Evolutionary conservation across 2,113 vertebrate species (phyloP), one percentile per base, ranked within the genome.

Genomic region (Turdus rufiventris): DNA sequence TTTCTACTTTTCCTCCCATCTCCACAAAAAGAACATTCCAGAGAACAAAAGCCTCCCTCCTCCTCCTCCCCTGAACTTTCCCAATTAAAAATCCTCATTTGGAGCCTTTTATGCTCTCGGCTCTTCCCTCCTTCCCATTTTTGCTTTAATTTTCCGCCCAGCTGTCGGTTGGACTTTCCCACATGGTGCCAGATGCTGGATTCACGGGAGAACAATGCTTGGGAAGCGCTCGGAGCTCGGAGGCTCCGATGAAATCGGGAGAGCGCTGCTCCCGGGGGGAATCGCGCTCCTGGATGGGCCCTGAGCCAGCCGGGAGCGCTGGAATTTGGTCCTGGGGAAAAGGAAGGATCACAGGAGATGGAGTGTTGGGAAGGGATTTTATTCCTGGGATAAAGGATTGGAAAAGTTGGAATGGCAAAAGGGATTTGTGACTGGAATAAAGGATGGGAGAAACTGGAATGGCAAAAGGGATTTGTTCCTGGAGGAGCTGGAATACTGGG

Each of bases 171-270:
- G 97, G 95, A 96, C 95, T 97, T 95, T 96, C 95, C 91, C 97
- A 95, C 97, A 97, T 92, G 95, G 97, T 58, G 97, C 98, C 98
- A 98, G 98, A 97, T 98, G 98, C 96, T 92, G 96, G 92, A 97
- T 97, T 98, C 97, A 97, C 94, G 96, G 65, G 86, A 88, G 97
- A 97, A 98, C 98, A 98, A 98, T 96, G 97, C 89, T 77, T 61
- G 95, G 95, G 96, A 98, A 98, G 98, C 97, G 98, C 98, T 98
- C 96, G 97, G 93, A 96, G 92, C 94, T 79, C 90, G 5, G 71
- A 96, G 92, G 92, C 97, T 94, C 96, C 51, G 97, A 98, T 97
- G 96, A 96, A 97, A 98, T 97, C 75, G 98, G 96, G 98, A 97
- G 96, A 97, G 97, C 95, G 80, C 93, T 26, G 93, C 91, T 94